Base-by-base conservation (phyloP, 2,888 invertebrate species). In the Drosophila setosimentum region DNA sequence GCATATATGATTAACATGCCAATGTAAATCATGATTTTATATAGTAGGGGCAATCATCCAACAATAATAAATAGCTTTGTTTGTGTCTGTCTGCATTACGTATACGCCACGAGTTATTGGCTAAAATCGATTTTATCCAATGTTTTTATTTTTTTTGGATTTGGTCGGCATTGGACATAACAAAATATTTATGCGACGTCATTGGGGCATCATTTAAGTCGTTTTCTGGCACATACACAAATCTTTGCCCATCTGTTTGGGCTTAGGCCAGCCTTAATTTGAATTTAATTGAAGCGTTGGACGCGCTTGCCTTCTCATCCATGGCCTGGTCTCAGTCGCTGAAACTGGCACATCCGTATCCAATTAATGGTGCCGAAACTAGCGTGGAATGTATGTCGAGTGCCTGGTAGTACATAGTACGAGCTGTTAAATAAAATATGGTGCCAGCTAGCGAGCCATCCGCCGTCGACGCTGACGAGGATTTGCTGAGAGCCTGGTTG, bases 341-440 rank as follows among this genome's bases (percentile, higher is more conserved):
- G 84, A 80, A 86, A 88, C 83, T 83, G 87, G 87, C 87, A 88
- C 89, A 88, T 87, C 89, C 85, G 82, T 82, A 88, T 87, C 89
- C 85, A 88, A 86, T 86, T 86, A 86, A 86, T 86, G 83, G 87
- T 74, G 83, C 79, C 82, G 73, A 80, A 84, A 88, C 88, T 84
- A 84, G 84, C 81, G 81, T 64, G 66, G 82, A 88, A 86, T 86
- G 89, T 86, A 70, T 86, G 85, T 86, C 85, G 85, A 86, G 85
- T 82, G 87, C 59, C 59, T 55, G 73, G 64, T 67, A 78, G 29
- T 78, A 71, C 83, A 42, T 73, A 69, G 81, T 68, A 71, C 68
- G 70, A 69, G 77, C 83, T 88, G 76, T 80, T 86, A 86, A 86
- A 86, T 86, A 86, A 86, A 86, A 88, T 86, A 86, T 86, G 73